phyloP scores from a whole-genome alignment of 2,113 vertebrate species.

The Oncorhynchus nerka region DNA sequence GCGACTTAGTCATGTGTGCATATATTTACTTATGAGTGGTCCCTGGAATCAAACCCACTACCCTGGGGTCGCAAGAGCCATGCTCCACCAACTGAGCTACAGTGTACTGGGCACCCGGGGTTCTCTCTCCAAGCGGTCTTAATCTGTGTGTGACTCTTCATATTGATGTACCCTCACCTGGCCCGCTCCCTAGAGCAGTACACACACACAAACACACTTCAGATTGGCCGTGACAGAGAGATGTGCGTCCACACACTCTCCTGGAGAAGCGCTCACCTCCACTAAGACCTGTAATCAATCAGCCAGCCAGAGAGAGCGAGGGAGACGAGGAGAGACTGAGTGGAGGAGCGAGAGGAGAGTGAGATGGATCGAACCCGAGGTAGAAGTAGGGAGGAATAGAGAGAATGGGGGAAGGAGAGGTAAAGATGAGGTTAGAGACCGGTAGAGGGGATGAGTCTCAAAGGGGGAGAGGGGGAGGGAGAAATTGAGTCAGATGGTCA shows the following conservation, averaged over 20 bases:
- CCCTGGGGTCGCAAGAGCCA: no score
- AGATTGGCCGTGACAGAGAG: slow-evolving; percentile 43
- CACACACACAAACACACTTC: not conserved
- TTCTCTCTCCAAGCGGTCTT: slow-evolving; percentile 24
- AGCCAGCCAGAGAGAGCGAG: slow-evolving; percentile 17
- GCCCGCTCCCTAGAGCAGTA: slow-evolving; percentile 16
- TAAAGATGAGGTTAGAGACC: not conserved
- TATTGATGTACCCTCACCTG: slow-evolving; percentile 32
- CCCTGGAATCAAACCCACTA: not conserved
- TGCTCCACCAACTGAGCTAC: not conserved
- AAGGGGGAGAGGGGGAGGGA: slow-evolving; percentile 1
- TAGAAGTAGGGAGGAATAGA: no score
- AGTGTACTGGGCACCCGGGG: not conserved
- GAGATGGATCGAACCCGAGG: no score
- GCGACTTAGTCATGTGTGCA: no score
- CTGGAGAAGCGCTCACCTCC: slow-evolving; percentile 43
- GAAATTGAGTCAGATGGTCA: not conserved
- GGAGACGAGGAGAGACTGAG: not conserved
- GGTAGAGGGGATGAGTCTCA: slow-evolving; percentile 16
- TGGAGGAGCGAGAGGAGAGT: slow-evolving; percentile 7
- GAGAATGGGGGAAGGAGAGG: no score
- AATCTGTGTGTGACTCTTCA: slow-evolving; percentile 31
- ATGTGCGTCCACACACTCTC: slow-evolving; percentile 55
- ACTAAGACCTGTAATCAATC: slow-evolving; percentile 64
- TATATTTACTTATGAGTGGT: no score